phyloP scores from a whole-genome alignment of 2,113 vertebrate species.

The Callipepla squamata region DNA sequence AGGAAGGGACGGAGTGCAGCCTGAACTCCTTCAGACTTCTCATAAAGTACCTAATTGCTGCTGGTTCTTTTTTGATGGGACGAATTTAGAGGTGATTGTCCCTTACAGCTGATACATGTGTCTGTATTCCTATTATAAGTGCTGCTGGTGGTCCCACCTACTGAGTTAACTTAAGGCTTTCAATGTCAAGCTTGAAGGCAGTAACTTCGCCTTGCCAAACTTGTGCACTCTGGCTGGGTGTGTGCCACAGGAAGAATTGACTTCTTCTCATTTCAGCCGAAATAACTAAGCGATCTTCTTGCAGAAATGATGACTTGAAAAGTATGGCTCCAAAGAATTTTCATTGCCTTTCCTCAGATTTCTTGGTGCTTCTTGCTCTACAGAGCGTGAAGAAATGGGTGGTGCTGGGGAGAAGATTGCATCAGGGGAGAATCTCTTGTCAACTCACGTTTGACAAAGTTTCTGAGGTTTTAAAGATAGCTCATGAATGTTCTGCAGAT shows the following conservation, averaged over 20 bases:
- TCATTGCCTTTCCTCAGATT: background rate
- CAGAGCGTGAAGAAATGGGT: background rate
- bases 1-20: background rate
- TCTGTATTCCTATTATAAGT: background rate
- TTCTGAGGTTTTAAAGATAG: background rate
- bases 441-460: background rate
- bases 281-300: background rate
- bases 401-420: background rate
- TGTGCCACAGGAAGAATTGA: background rate
- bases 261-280: background rate
- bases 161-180: background rate
- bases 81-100: background rate
- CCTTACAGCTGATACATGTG: background rate
- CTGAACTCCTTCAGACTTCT: slow-evolving; percentile 6
- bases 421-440: background rate
- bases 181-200: background rate
- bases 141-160: background rate
- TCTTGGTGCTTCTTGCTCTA: background rate
- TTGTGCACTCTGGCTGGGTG: background rate
- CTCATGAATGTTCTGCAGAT: background rate
- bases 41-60: background rate
- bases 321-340: background rate
- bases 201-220: background rate
- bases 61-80: background rate
- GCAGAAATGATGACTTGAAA: background rate